phyloP scores from a whole-genome alignment of 2,113 vertebrate species.

The Hyla sarda region DNA sequence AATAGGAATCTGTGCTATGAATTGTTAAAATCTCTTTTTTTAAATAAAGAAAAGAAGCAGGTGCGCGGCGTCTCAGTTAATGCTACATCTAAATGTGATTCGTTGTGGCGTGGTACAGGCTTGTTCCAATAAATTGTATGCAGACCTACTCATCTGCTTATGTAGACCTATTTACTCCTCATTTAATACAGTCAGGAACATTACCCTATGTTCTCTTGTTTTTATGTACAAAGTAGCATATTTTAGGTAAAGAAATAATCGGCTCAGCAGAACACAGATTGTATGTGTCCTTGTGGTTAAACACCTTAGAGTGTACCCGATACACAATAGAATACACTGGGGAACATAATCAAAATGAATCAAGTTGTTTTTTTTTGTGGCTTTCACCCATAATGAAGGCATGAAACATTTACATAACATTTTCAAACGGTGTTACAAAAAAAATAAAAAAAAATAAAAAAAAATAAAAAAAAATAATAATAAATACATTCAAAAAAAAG shows the following conservation, averaged over 20 bases:
- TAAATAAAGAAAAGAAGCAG: constrained; percentile 1
- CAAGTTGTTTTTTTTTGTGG: too few species aligned
- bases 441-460: too few species aligned
- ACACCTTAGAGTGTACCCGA: neutral
- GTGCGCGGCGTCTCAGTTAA: neutral
- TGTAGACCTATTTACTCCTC: constrained; percentile 1
- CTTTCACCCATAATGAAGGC: too few species aligned
- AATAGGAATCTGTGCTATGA: neutral
- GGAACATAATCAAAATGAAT: too few species aligned
- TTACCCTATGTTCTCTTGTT: neutral
- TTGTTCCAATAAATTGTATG: constrained; percentile 14
- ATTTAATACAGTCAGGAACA: constrained; percentile 11
- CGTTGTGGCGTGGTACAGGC: neutral
- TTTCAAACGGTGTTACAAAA: too few species aligned
- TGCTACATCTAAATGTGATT: constrained; percentile 14
- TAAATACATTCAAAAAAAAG: too few species aligned
- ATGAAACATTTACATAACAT: too few species aligned
- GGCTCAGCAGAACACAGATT: neutral
- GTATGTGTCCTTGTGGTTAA: neutral
- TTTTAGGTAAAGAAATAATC: constrained; percentile 27
- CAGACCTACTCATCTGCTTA: neutral
- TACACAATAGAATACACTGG: neutral
- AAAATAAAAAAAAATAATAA: too few species aligned
- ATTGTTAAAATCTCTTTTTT: constrained; percentile 2
- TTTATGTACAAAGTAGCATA: neutral